Evolutionary conservation across 2,113 vertebrate genomes (phyloP), one percentile per base, ranked within the genome.

Genomic region (Phaetusa simplex): DNA sequence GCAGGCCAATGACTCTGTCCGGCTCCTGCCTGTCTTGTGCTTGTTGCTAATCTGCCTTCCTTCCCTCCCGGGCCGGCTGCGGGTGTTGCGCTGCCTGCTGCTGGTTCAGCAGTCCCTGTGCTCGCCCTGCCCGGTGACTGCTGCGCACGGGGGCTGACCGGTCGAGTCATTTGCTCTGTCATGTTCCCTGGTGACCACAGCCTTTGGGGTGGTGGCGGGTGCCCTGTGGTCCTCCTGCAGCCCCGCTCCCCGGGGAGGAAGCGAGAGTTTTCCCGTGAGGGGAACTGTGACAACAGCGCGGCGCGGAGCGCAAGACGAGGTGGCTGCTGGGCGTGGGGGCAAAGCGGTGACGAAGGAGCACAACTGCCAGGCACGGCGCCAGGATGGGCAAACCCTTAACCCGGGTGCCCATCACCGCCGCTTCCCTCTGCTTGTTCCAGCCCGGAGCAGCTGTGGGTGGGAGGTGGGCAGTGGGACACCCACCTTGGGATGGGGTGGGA

Each of bases 21-120:
- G 26, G 69, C 91, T 96, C 86, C 86, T 87, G 94, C 73, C 61
- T 87, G 77, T 95, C 95, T 95, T 89, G 84, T 95, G 95, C 87
- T 58, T 74, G 49, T 94, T 94, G 84, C 93, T 96, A 91, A 85
- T 84, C 52, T 1, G 0, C 86, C 64, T 53, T 42, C 58, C 88
- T 88, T 77, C 64, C 72, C 58, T 13, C 50, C 27, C 42, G 1
- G 49, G 72, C 32, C 24, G 47, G 70, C 22, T 15, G 86, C 42
- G 13, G 30, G 61, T 8, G 26, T 11, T 18, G 62, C 1, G 1
- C 18, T 10, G 32, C 38, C 78, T 27, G 50, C 34, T 50, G 30
- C 73, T 71, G 62, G n/a, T n/a, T 83, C 26, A 14, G 74, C 36
- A 40, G 36, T 69, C 74, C 32, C 55, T 5, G 4, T 9, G 13